These are phyloP conservation scores for Oxyteleia sp. DNA, from an alignment of 2,888 invertebrate species.

Conservation along the genomic window DNA sequence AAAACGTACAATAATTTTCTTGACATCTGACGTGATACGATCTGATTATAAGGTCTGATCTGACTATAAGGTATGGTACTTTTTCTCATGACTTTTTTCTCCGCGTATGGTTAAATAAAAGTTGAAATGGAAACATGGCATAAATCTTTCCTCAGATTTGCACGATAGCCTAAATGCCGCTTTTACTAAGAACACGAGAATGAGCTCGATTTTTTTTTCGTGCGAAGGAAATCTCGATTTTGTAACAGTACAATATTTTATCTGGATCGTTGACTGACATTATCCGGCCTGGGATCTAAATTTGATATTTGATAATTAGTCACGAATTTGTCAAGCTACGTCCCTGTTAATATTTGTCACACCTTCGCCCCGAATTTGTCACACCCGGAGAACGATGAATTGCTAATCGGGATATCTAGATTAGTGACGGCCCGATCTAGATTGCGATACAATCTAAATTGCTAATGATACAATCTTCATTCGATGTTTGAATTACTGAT, in stretches of 20 bases:
- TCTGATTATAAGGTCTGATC: no score
- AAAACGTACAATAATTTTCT: no score
- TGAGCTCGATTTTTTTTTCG: neutral
- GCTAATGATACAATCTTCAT: slow-evolving; percentile 70
- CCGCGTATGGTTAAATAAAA: no score
- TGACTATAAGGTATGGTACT: no score
- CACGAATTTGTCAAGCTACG: slow-evolving; percentile 59
- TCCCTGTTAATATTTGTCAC: slow-evolving; percentile 65
- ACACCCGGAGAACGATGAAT: slow-evolving; percentile 65
- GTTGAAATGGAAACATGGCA: no score
- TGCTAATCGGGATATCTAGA: slow-evolving; percentile 64
- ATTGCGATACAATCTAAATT: slow-evolving; percentile 67
- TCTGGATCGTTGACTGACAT: slow-evolving; percentile 17
- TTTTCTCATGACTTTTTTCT: no score
- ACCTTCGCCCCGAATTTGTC: slow-evolving; percentile 57
- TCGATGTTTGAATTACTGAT: slow-evolving; percentile 64
- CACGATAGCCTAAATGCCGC: neutral
- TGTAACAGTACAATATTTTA: neutral
- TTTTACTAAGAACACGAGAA: neutral
- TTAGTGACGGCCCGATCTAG: slow-evolving; percentile 57
- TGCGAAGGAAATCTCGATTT: slow-evolving; percentile 27
- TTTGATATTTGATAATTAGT: slow-evolving; percentile 62
- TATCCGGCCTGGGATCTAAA: slow-evolving; percentile 52
- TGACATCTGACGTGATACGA: no score
- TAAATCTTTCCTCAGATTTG: no score